Base-by-base conservation (phyloP, 2,888 invertebrate species). In the Erebia ligea region DNA sequence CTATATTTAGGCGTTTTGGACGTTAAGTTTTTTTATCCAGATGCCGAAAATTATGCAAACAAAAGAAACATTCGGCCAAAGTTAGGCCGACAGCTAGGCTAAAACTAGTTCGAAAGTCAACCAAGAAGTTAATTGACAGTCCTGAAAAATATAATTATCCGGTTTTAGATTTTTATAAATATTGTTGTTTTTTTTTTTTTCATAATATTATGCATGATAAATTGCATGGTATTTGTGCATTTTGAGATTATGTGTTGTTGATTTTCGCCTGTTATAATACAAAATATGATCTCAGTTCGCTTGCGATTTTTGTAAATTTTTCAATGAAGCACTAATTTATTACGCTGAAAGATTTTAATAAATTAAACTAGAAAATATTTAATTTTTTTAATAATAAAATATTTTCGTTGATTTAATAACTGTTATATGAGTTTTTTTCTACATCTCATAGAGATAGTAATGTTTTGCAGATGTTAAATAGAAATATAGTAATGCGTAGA, bases 191-290 rank as follows among this genome's bases (percentile, higher is more conserved):
- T 50, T 68, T 65, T 50, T 68, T 66, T 25, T 25, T 25, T 3
- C 25, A 3, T 25, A 25, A 61, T 70, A 45, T 25, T 45, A 69
- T 69, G 64, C 71, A 73, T n/a, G n/a, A n/a, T 54, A 56, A 68
- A 67, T 62, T 76, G 76, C 76, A 76, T 74, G 74, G 25, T 25
- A 42, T 67, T 67, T 74, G 71, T 70, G 57, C 61, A 50, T 74
- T 67, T 67, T 48, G 52, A n/a, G 48, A 73, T 50, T 70, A 42
- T 57, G 21, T 54, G 17, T 70, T 9, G 54, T 17, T 13, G n/a
- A 48, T 66, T 65, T 48, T 62, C 15, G 48, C 62, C 62, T 62
- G 45, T 62, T 42, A 13, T 59, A 1, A 40, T 66, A 52, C n/a
- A n/a, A 34, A 48, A 63, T 69, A 62, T 67, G 52, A 57, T 64